Base-by-base conservation (phyloP, 2,888 invertebrate genomes). In the Strigamia transsilvanica region DNA sequence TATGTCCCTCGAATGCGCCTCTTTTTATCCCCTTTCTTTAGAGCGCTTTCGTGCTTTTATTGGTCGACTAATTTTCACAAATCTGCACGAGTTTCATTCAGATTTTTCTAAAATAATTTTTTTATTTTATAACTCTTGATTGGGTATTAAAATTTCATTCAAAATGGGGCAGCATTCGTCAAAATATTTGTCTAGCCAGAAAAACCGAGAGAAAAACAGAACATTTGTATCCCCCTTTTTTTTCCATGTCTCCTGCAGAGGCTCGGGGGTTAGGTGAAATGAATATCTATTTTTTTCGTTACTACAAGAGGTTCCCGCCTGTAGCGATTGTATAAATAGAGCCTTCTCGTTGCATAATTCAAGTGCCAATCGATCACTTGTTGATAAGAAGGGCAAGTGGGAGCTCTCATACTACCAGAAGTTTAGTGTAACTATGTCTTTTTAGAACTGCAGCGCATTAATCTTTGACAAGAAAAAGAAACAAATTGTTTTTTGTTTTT, bases 341-440 rank as follows among this genome's bases (percentile, higher is more conserved):
- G 56, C 10, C n/a, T 56, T 18, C 56, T 56, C 56, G 56, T n/a
- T 56, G 56, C 56, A 56, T 56, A 56, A 56, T 56, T 56, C 56
- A 56, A n/a, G 18, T 56, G 56, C 18, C 56, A 56, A 18, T 56
- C 56, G 56, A 56, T 56, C 56, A 56, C 9, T 56, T 56, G 56
- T 56, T 56, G 56, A 56, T 56, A 56, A 56, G 56, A 56, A 56
- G 56, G 56, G 56, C 56, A 56, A 56, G 18, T 18, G 56, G 56
- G 56, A 18, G 46, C n/a, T 46, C 46, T 46, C 15, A 46, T 46
- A n/a, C 46, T n/a, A 46, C 46, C 46, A 46, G 15, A 46, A 46
- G 46, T 46, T 38, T n/a, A 13, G n/a, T 46, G 46, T 46, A 46
- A 46, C 46, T 38, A 56, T 56, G 18, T 56, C 56, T n/a, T 56